Evolutionary conservation across 2,113 vertebrate genomes (phyloP), one percentile per base, ranked within the genome.

Genomic region (Hippocampus mohnikei): DNA sequence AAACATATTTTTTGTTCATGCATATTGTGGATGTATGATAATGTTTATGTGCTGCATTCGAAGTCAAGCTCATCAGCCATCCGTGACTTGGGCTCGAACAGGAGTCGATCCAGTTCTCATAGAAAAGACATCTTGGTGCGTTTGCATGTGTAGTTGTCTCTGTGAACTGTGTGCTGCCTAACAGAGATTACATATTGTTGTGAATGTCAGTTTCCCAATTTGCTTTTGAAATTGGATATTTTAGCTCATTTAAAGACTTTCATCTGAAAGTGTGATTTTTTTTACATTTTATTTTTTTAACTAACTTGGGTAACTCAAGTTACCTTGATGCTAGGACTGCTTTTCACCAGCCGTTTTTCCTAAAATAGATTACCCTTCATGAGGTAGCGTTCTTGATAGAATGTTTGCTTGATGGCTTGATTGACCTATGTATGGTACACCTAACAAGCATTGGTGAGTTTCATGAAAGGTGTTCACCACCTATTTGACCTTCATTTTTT

Each of bases 101-200:
- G 88, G 79, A 93, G 87, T 91, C 90, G 88, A 81, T 81, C 90
- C 82, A 91, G 85, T 77, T 91, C 91, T 68, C 92, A 82, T 87
- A 94, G 90, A 85, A 95, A 91, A 91, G 93, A 93, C 76, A 27
- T 80, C 33, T 53, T 92, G 94, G 94, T 96, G 89, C 85, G 94
- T 95, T 88, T 16, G 71, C 74, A 72, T 84, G 46, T 75, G 62
- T 40, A 2, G 21, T 27, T 59, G 29, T 33, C 46, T 67, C 2
- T 16, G 21, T 25, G 12, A 7, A 48, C 41, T 25, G 21, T 1
- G n/a, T 23, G 44, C 40, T n/a, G 63, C n/a, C 23, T 66, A 33
- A 18, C 27, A 9, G 13, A 1, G n/a, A 55, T n/a, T 41, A 23
- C 20, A 16, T 56, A 8, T n/a, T 46, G 42, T 48, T 66, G 46